These are phyloP conservation scores for Cyphomyrus plagiostoma DNA, from an alignment of 2,113 vertebrate genomes.

Conservation along the genomic window DNA sequence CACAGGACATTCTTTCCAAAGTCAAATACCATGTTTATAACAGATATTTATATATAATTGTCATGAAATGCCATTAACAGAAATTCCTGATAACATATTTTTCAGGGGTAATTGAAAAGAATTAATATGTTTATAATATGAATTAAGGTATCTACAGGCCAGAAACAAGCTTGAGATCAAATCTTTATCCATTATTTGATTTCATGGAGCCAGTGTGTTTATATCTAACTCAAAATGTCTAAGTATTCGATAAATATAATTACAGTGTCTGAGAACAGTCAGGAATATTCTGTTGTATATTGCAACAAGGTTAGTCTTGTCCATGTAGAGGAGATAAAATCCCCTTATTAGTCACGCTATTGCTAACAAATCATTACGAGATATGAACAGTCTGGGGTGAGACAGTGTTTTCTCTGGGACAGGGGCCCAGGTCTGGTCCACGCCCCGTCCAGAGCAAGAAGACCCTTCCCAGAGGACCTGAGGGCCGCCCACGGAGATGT, in stretches of 20 bases:
- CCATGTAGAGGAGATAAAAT: background rate
- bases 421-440: background rate
- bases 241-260: background rate
- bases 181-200: conserved; percentile 47
- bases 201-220: conserved; percentile 44
- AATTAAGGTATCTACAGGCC: conserved; percentile 47
- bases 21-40: conserved; percentile 44
- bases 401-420: background rate
- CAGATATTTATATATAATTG: conserved; percentile 44
- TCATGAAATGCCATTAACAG: conserved; percentile 49
- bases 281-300: background rate
- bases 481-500: background rate
- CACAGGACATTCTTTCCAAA: conserved; percentile 55
- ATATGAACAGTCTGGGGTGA: background rate
- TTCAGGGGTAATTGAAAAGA: conserved; percentile 58
- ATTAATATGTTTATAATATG: conserved; percentile 50
- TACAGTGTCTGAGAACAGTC: background rate
- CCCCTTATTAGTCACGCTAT: background rate
- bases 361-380: background rate
- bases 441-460: background rate
- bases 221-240: background rate
- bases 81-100: conserved; percentile 60
- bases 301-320: background rate
- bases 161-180: conserved; percentile 53
- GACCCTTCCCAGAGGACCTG: conserved; percentile 2